Conservation (phyloP, 2,797 vertebrate species). For the Dendrocincla fuliginosa region DNA sequence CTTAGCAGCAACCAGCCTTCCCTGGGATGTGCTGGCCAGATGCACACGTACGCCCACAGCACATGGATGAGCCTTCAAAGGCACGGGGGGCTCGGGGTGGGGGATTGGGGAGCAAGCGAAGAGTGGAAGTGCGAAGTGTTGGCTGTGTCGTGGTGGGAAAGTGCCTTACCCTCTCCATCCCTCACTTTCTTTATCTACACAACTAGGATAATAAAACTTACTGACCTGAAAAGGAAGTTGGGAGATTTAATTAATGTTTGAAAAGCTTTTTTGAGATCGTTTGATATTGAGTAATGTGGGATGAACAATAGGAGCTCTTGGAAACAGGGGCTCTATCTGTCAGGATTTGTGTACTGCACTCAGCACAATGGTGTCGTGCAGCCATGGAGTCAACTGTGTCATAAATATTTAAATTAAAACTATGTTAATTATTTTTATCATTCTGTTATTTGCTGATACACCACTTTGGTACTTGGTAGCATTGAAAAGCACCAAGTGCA, state of each 20-base stretch:
- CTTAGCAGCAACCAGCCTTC: background rate
- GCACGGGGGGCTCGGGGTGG: background rate
- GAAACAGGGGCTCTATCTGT: slow-evolving; percentile 29
- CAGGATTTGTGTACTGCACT: slow-evolving; percentile 37
- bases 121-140: slow-evolving; percentile 50
- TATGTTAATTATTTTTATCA: slow-evolving; percentile 62
- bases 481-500: slow-evolving; percentile 8
- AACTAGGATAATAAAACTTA: slow-evolving; percentile 51
- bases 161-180: background rate
- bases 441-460: slow-evolving; percentile 60
- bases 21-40: slow-evolving; percentile 35
- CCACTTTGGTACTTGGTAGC: background rate
- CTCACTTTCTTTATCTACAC: slow-evolving; percentile 31
- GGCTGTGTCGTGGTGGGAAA: background rate
- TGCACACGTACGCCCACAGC: background rate
- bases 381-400: slow-evolving; percentile 36
- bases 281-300: slow-evolving; percentile 31
- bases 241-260: slow-evolving; percentile 63
- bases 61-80: background rate
- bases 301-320: slow-evolving; percentile 36
- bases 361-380: slow-evolving; percentile 10
- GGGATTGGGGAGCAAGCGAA: background rate
- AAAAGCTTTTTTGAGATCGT: slow-evolving; percentile 23
- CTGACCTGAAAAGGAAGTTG: slow-evolving; percentile 59
- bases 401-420: slow-evolving; percentile 70